Evolutionary conservation across 2,888 invertebrate genomes (phyloP).

Genomic region (Amblyjoppa proteus): DNA sequence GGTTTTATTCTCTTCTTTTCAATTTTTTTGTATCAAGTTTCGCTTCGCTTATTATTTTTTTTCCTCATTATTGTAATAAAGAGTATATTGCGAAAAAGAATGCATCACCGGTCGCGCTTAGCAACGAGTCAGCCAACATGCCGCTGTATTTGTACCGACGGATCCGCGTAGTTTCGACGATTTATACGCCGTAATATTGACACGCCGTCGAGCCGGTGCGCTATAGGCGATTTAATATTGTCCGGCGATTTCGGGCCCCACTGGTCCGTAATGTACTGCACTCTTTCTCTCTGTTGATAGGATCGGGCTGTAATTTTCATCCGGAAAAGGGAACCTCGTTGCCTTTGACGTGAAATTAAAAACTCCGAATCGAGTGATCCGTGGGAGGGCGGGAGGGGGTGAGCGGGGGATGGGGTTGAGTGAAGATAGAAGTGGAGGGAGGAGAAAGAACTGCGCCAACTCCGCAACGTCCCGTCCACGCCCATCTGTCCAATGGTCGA

Average conservation of each 20-base stretch:
- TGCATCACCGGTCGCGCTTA: background rate
- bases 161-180: background rate
- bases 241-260: conserved; percentile 57
- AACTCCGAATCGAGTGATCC: conserved; percentile 67
- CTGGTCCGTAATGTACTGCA: conserved; percentile 59
- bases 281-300: conserved; percentile 38
- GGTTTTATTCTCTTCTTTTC: background rate
- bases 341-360: conserved; percentile 77
- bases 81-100: conserved; percentile 36
- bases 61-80: conserved; percentile 68
- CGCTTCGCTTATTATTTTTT: conserved; percentile 15
- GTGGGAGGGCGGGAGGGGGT: background rate
- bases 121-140: conserved; percentile 14
- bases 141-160: conserved; percentile 1
- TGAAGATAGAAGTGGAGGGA: background rate
- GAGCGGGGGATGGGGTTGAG: conserved; percentile 16
- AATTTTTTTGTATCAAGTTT: background rate
- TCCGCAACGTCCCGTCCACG: conserved; percentile 9
- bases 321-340: conserved; percentile 54
- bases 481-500: conserved; percentile 29
- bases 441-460: conserved; percentile 34
- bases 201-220: conserved; percentile 52
- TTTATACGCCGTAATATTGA: conserved; percentile 47
- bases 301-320: conserved; percentile 65
- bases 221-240: conserved; percentile 68